Base-by-base conservation (phyloP, 1,140 invertebrate species). In the Orussus abietinus region DNA sequence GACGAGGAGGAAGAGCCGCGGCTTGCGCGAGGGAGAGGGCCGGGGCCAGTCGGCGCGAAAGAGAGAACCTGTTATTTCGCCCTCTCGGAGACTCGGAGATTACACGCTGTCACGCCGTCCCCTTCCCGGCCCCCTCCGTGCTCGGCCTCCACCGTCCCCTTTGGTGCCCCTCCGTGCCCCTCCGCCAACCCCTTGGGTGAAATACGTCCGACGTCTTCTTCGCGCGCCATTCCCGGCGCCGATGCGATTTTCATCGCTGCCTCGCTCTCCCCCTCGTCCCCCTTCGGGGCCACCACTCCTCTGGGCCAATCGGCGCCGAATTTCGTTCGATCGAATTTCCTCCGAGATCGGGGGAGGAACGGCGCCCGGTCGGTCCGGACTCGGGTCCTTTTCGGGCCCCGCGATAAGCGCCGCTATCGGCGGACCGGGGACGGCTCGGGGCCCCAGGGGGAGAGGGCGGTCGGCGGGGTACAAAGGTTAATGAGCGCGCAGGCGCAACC, bases 381-480 rank as follows among this genome's bases (percentile, higher is more conserved):
- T 25, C 22, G 22, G n/a, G 22, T 7, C n/a, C n/a, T n/a, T n/a
- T n/a, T n/a, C n/a, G n/a, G n/a, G n/a, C n/a, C n/a, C n/a, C n/a
- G n/a, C n/a, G n/a, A n/a, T n/a, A 26, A 26, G 11, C 25, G 25
- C 25, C 25, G 25, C 9, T 9, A 26, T 9, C 9, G 25, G n/a
- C n/a, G n/a, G n/a, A n/a, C n/a, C n/a, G n/a, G n/a, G n/a, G n/a
- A n/a, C n/a, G n/a, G n/a, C n/a, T n/a, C n/a, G n/a, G n/a, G n/a
- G n/a, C n/a, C n/a, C n/a, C n/a, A n/a, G n/a, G n/a, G n/a, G n/a
- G n/a, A n/a, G n/a, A n/a, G n/a, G n/a, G n/a, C n/a, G n/a, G n/a
- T n/a, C 58, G 65, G 53, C 59, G 51, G 60, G 66, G 67, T 70
- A 70, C 68, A 70, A 73, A 73, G 69, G 69, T 71, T 73, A 73